phyloP scores from a whole-genome alignment of 2,113 vertebrate genomes.

The Podarcis cretensis region DNA sequence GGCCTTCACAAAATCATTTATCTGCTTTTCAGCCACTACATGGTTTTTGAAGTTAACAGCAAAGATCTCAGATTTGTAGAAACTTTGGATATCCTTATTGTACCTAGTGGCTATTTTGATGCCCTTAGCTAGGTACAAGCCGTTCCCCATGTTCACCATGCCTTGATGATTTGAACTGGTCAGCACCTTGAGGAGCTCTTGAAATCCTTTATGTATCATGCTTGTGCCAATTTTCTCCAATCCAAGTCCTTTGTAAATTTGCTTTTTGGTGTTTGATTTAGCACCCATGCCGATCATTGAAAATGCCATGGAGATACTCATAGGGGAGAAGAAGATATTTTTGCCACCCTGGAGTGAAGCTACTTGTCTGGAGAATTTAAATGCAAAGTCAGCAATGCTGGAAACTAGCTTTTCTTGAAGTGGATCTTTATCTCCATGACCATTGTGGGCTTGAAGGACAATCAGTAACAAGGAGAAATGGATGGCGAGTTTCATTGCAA shows the following conservation, averaged over 20 bases:
- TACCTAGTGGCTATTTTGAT: no score
- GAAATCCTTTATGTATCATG: conserved; percentile 63
- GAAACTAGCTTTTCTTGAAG: conserved; percentile 42
- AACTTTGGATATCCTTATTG: no score
- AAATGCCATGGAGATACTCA: conserved; percentile 74
- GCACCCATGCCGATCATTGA: conserved; percentile 68
- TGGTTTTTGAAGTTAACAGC: no score
- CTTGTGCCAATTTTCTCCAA: conserved; percentile 47
- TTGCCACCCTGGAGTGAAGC: conserved; percentile 5
- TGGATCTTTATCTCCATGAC: no score
- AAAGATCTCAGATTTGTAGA: no score
- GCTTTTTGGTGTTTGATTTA: conserved; percentile 54
- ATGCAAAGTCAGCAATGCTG: conserved; percentile 76
- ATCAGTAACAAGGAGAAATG: conserved; percentile 40
- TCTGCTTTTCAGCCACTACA: conserved; percentile 64
- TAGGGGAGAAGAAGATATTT: conserved; percentile 79
- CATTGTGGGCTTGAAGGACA: no score
- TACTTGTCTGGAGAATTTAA: conserved; percentile 68
- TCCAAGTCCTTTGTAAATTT: conserved; percentile 69
- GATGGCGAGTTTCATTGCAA: conserved; percentile 54
- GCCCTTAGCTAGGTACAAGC: no score
- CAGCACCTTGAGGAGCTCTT: no score
- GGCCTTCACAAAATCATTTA: conserved; percentile 76
- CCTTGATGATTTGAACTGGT: no score
- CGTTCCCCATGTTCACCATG: no score